Percentiles rank a stretch among this genome's conserved stretches.
Conservation (phyloP, 2,888 invertebrate species). For the Leucophora obtusa region DNA sequence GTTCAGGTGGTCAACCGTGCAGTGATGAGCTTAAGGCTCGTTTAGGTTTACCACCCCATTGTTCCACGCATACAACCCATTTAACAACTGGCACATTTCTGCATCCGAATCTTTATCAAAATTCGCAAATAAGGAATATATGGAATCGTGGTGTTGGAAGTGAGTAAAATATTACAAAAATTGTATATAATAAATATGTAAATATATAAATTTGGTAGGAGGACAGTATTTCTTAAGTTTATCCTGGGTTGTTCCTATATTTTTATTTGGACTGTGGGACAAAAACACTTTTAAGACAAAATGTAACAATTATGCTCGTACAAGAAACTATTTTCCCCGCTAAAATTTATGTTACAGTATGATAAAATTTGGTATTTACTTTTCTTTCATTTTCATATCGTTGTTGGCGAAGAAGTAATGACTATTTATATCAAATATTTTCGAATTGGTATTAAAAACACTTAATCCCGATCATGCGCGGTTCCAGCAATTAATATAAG, state of each 20-base stretch:
- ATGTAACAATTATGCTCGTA: no score
- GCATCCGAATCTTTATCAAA: slow-evolving; percentile 85
- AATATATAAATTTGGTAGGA: background rate
- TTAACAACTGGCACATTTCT: slow-evolving; percentile 80
- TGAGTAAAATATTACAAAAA: slow-evolving; percentile 71
- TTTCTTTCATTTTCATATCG: no score
- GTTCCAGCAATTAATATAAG: no score
- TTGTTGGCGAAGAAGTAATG: no score
- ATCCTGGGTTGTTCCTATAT: background rate
- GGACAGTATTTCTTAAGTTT: background rate
- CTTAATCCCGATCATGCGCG: no score
- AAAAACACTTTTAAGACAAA: no score
- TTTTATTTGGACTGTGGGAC: no score
- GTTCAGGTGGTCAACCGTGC: slow-evolving; percentile 84
- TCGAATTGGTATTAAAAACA: no score
- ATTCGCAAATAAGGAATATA: slow-evolving; percentile 79
- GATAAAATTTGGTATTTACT: no score
- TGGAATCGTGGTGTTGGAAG: slow-evolving; percentile 79
- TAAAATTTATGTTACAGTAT: no score
- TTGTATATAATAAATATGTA: slow-evolving; percentile 12
- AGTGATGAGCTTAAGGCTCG: slow-evolving; percentile 91
- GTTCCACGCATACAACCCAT: slow-evolving; percentile 73
- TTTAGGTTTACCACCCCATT: slow-evolving; percentile 85
- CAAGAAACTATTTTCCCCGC: no score
- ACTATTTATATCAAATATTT: no score